phyloP scores from a whole-genome alignment of 2,113 vertebrate genomes.

The Thamnaconus septentrionalis region DNA sequence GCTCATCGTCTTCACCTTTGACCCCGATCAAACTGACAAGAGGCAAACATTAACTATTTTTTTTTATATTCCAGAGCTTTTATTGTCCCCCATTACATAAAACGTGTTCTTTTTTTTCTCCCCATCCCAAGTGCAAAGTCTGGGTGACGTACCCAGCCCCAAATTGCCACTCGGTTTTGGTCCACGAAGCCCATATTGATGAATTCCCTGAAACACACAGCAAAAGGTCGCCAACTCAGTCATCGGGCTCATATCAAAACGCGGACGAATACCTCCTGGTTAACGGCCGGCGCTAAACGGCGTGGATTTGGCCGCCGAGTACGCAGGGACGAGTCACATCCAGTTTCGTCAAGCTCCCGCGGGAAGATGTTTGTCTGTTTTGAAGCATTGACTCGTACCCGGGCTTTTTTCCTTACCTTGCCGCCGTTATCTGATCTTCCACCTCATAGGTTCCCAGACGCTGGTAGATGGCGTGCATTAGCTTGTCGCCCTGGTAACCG shows the following conservation, averaged over 20 bases:
- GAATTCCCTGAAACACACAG: conserved; percentile 80
- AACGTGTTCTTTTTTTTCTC: too few species aligned
- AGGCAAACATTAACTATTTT: conserved; percentile 32
- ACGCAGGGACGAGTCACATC: conserved; percentile 21
- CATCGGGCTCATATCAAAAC: neutral
- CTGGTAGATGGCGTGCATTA: conserved; percentile 92
- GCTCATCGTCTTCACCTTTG: neutral
- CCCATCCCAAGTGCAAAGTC: neutral
- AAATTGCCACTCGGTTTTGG: conserved; percentile 86
- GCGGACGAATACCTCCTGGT: neutral
- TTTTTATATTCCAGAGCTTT: neutral
- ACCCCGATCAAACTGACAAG: neutral
- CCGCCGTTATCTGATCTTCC: conserved; percentile 93
- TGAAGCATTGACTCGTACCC: conserved; percentile 14
- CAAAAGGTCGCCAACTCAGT: neutral
- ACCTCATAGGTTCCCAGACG: conserved; percentile 92
- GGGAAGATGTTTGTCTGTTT: conserved; percentile 29
- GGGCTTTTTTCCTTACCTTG: conserved; percentile 75
- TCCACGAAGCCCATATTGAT: conserved; percentile 88
- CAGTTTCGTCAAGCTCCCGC: conserved; percentile 18
- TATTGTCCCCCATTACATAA: too few species aligned
- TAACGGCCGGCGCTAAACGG: neutral
- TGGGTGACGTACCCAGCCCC: conserved; percentile 92
- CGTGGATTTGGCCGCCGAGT: neutral
- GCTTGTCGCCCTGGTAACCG: conserved; percentile 91